Evolutionary conservation across 2,797 vertebrate species (phyloP).

Genomic region (Trichosurus vulpecula): DNA sequence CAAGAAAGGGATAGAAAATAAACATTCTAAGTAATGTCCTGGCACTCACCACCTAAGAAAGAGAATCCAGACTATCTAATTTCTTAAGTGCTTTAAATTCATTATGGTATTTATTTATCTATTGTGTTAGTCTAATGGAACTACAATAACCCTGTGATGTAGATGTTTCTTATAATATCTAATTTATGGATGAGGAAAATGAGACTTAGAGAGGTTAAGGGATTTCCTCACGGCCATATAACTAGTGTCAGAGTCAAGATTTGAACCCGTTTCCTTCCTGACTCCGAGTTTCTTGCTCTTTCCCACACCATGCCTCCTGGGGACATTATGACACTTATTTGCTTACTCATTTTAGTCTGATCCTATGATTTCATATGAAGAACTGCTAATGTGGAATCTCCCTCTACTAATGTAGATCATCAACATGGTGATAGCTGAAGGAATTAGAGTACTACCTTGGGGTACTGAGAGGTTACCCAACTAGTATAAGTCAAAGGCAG

Average conservation of each 20-base stretch:
- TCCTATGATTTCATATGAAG: background rate
- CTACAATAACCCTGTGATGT: background rate
- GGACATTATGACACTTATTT: background rate
- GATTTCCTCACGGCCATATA: background rate
- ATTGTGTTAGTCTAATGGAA: background rate
- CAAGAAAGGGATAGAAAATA: background rate
- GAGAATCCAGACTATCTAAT: background rate
- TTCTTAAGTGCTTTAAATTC: background rate
- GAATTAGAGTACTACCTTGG: background rate
- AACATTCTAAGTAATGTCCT: background rate
- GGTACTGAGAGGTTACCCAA: background rate
- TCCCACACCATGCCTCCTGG: background rate
- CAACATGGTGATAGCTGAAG: background rate
- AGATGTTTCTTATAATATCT: background rate
- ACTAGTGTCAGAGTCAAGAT: background rate
- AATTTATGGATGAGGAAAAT: conserved; percentile 23
- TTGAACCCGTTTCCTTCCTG: background rate
- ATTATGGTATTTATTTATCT: background rate
- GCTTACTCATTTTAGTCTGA: background rate
- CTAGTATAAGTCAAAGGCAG: background rate
- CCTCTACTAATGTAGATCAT: background rate
- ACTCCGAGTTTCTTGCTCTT: background rate
- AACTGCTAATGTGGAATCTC: background rate
- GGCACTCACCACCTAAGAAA: background rate
- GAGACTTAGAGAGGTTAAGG: background rate